Evolutionary conservation across 1,140 invertebrate genomes (phyloP), one percentile per base, ranked within the genome.

Genomic region (Carcinoscorpius rotundicauda): DNA sequence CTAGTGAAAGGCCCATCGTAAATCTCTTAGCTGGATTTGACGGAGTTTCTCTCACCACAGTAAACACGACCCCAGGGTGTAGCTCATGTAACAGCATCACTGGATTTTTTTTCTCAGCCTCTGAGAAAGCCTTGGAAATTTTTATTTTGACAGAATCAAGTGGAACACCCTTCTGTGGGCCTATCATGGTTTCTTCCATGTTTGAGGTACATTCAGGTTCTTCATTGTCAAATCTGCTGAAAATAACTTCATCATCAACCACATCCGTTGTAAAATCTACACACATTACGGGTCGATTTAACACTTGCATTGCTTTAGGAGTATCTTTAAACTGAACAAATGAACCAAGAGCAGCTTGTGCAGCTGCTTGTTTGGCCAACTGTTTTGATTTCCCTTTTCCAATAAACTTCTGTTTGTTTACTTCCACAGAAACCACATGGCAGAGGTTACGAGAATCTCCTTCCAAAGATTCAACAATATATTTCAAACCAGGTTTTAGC

Each of bases 1-100:
- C 85, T 9, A 94, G 84, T 29, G 81, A 84, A 49, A 93, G 87
- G 3, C 84, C 83, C 75, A 91, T 87, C 65, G 87, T 87, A 76
- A 92, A 94, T 49, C 69, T 71, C 68, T 89, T 85, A 68, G 83
- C 81, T 68, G 85, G 84, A 69, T 83, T 82, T 70, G 86, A 83
- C 8, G 85, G 84, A 56, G 81, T 85, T 58, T 88, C 86, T 58
- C 83, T 84, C 5, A 85, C 82, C 75, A 87, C 88, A 55, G 83
- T 83, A 75, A 89, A 93, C 64, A 83, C 82, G 0, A 89, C 82
- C 48, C 87, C 86, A 0, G 89, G 89, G 70, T 86, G 86, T n/a
- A 90, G 79, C 78, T 93, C 91, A 74, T 94, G 93, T 11, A 95
- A 79, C 8, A 89, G 77, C 80, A 91, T 91, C 0, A 93, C 87